A percentile compares a stretch with the other conserved stretches of the same genome.
These are phyloP conservation scores for Petrocephalus microphthalmus DNA, from an alignment of 2,113 vertebrate species.

Conservation along the genomic window DNA sequence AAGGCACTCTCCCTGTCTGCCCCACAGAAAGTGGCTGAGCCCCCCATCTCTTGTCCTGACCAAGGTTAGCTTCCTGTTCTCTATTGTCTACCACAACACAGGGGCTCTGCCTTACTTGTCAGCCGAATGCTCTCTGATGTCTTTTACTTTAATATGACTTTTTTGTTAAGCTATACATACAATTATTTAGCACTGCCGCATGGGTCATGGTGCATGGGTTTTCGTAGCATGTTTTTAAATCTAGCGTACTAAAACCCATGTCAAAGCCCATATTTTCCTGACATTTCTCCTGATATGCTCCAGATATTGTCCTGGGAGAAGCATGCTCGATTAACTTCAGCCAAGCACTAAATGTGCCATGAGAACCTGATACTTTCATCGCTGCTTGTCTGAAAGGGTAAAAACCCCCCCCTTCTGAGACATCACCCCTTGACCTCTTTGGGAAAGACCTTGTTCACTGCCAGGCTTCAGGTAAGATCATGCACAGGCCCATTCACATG, in stretches of 20 bases:
- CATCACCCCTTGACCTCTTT: background rate
- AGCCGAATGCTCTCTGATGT: background rate
- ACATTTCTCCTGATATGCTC: background rate
- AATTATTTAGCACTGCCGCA: background rate
- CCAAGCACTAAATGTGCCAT: background rate
- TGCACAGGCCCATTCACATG: background rate
- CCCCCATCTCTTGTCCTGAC: background rate
- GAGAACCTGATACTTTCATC: slow-evolving; percentile 8
- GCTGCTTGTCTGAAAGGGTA: background rate
- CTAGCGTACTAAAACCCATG: background rate
- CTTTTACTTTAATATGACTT: background rate
- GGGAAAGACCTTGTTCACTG: background rate
- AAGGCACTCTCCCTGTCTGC: background rate
- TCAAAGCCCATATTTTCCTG: background rate
- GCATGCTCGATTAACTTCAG: slow-evolving; percentile 4
- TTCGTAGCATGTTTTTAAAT: background rate
- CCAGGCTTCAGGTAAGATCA: background rate
- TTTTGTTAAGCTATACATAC: background rate
- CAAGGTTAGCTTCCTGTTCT: background rate
- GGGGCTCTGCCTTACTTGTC: background rate
- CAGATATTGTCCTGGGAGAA: slow-evolving; percentile 6
- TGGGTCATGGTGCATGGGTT: background rate
- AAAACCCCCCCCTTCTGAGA: background rate
- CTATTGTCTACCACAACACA: background rate
- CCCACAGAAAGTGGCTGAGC: background rate